Evolutionary conservation across 92 coral and sea anemone species (phyloP), one percentile per base, ranked within the genome.

Genomic region (Epizoanthus scotinus): DNA sequence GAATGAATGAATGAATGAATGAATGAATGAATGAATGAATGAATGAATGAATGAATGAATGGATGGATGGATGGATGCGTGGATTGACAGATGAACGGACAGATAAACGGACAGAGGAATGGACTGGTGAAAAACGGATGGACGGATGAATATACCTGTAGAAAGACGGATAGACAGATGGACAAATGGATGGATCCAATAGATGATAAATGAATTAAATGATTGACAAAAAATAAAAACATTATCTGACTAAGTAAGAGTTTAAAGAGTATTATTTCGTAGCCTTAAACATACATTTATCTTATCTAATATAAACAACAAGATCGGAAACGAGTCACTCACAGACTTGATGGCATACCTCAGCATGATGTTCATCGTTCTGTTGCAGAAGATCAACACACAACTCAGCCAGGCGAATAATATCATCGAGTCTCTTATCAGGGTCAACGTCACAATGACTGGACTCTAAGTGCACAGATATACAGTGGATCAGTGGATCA

Each of bases 281-380:
- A 34, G 3, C 40, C 3, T 34, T 34, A 34, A 0, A 34, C 4
- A 34, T 34, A 34, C 3, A 34, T 34, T 34, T 3, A 34, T 34
- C 40, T 34, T 34, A 34, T 34, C 44, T 19, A 38, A 8, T 22
- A 7, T 62, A 10, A 36, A 21, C 25, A 42, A 24, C 6, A 15
- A 21, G 56, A 27, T 63, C 13, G 66, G 63, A n/a, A 7, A 24
- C 0, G 6, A 73, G 29, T 9, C 36, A 2, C 36, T 21, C 19
- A 56, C 17, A 25, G 63, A 3, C 20, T 38, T 25, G 13, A 14
- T 44, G 14, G 15, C 56, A 38, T 74, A 93, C 99, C 95, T 95
- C 99, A 0, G 98, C 91, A 77, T 95, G 99, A 55, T 95, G 98
- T 66, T 95, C 99, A 36, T 95, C 99, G 63, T 95, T 95, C 65